Evolutionary conservation across 2,888 invertebrate species (phyloP).

Genomic region (Phalera bucephala): DNA sequence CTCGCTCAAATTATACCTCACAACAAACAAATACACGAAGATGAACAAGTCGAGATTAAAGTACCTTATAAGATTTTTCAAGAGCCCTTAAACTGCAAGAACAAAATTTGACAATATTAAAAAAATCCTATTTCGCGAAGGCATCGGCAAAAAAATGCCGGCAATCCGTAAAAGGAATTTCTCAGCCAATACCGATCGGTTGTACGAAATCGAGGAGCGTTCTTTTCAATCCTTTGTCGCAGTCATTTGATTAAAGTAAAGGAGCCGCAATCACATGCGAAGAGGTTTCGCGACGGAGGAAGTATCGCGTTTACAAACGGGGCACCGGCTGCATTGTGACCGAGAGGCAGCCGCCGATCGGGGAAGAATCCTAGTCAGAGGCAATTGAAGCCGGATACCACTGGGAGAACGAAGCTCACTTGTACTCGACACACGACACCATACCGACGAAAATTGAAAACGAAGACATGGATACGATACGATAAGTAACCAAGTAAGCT

Average conservation of each 20-base stretch:
- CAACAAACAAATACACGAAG: not conserved
- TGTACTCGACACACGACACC: constrained; percentile 59
- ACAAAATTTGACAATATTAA: constrained; percentile 33
- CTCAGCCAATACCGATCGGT: constrained; percentile 73
- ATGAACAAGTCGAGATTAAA: constrained; percentile 8
- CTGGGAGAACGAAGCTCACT: constrained; percentile 52
- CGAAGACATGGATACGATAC: constrained; percentile 50
- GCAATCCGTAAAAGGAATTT: constrained; percentile 62
- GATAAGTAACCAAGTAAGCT: constrained; percentile 37
- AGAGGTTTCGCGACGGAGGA: constrained; percentile 71
- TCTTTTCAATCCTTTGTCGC: constrained; percentile 81
- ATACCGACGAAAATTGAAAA: constrained; percentile 49
- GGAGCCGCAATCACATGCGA: constrained; percentile 76
- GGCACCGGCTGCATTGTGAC: constrained; percentile 74
- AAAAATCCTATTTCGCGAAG: constrained; percentile 42
- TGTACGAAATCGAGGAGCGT: constrained; percentile 71
- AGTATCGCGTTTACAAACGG: constrained; percentile 82
- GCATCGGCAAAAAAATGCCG: constrained; percentile 61
- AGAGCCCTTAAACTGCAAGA: constrained; percentile 26
- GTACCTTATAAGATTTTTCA: constrained; percentile 11
- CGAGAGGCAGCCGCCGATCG: constrained; percentile 24
- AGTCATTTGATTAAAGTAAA: constrained; percentile 80
- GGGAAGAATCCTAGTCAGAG: constrained; percentile 55
- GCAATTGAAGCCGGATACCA: constrained; percentile 63
- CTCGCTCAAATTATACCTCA: not conserved